Percentiles rank a stretch among this genome's conserved stretches.
Conservation (phyloP, 2,797 vertebrate genomes). For the Hemitrygon akajei region DNA sequence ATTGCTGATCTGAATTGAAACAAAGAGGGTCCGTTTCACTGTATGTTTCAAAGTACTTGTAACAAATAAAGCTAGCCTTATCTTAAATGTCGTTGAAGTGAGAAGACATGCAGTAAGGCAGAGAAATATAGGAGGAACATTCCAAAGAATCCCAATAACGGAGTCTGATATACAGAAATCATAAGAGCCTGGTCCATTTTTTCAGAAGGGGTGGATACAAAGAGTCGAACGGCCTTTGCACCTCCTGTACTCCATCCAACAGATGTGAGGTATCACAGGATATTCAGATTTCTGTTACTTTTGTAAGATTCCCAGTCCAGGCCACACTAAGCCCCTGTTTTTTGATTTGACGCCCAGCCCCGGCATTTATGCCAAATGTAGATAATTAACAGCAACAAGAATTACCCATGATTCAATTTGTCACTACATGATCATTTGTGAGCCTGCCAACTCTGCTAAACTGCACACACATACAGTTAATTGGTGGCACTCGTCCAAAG, state of each 20-base stretch:
- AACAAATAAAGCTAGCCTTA: too few relatives aligned
- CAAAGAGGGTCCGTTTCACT: too few relatives aligned
- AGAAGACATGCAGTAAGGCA: background rate
- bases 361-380: background rate
- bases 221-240: background rate
- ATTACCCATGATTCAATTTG: constrained; percentile 33
- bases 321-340: background rate
- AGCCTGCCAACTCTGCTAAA: background rate
- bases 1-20: too few relatives aligned
- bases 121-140: background rate
- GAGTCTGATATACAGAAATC: too few relatives aligned
- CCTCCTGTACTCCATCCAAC: background rate
- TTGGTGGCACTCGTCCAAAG: background rate
- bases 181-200: too few relatives aligned
- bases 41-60: too few relatives aligned
- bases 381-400: constrained; percentile 24
- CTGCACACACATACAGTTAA: background rate
- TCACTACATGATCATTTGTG: background rate
- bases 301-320: background rate
- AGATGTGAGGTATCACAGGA: background rate
- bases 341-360: background rate
- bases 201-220: background rate
- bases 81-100: background rate
- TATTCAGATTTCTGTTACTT: background rate
- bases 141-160: background rate